Percentiles rank a stretch among this genome's conserved stretches.
phyloP scores from a whole-genome alignment of 2,113 vertebrate species.

The Brienomyrus longianalis region DNA sequence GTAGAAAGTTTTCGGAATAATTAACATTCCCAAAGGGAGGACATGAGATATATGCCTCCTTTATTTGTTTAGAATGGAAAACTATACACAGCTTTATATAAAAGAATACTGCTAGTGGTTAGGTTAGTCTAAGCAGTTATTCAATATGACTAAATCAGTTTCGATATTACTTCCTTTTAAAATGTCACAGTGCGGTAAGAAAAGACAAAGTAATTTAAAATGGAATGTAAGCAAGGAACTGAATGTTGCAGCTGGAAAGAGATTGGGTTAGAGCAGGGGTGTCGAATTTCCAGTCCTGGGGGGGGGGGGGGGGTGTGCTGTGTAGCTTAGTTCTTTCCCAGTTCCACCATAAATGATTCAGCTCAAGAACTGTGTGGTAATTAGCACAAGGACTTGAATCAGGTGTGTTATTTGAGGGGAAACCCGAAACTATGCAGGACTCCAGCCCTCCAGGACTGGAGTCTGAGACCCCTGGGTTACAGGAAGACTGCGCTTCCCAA shows the following conservation, averaged over 20 bases:
- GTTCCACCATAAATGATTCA: too few relatives aligned
- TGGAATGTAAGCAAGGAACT: not conserved
- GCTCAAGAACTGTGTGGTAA: too few relatives aligned
- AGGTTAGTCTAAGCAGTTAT: not conserved
- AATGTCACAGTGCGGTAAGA: not conserved
- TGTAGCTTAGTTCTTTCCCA: too few relatives aligned
- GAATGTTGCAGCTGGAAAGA: not conserved
- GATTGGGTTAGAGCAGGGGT: not conserved
- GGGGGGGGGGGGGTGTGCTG: too few relatives aligned
- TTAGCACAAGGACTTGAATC: too few relatives aligned
- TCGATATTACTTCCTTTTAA: not conserved
- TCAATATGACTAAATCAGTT: not conserved
- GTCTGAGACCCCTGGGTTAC: not conserved
- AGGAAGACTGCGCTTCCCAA: not conserved
- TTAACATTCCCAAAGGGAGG: not conserved
- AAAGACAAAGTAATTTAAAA: not conserved
- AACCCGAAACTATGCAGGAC: too few relatives aligned
- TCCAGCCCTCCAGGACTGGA: too few relatives aligned
- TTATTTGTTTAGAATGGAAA: not conserved
- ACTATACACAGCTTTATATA: not conserved
- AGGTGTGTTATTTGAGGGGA: too few relatives aligned
- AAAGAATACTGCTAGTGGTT: not conserved
- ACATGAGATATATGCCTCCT: not conserved
- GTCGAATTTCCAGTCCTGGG: too few relatives aligned
- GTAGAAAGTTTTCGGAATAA: not conserved